Conservation (phyloP, 1,140 invertebrate genomes). For the Archivesica marissinica region DNA sequence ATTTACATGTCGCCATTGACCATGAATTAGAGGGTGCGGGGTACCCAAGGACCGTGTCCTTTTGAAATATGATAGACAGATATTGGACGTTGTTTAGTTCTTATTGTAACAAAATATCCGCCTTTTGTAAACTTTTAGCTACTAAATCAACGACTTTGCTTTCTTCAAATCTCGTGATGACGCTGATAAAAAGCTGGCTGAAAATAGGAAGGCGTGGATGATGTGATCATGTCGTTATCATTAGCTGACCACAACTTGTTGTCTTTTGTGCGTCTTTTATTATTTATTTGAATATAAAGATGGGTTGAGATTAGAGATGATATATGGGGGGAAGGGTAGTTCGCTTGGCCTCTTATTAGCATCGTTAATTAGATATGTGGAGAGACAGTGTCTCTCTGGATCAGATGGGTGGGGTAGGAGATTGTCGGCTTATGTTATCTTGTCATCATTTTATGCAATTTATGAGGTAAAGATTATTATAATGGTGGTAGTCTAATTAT, state of each 20-base stretch:
- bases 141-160: conserved; percentile 14
- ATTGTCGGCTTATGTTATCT: not conserved
- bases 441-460: not conserved
- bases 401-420: not conserved
- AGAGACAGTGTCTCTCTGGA: not conserved
- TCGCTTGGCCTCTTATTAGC: not conserved
- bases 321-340: not conserved
- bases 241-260: conserved; percentile 12
- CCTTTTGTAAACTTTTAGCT: not conserved
- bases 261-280: not conserved
- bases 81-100: conserved; percentile 9
- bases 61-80: conserved; percentile 30
- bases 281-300: not conserved
- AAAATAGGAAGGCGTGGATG: not conserved
- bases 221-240: not conserved
- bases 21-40: conserved; percentile 2
- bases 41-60: not conserved
- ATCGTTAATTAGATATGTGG: not conserved
- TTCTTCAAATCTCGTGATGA: not conserved
- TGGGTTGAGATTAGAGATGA: conserved; percentile 14
- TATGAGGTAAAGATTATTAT: not conserved
- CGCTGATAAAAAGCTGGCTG: not conserved
- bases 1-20: not conserved
- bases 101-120: not conserved
- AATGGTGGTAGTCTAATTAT: too few relatives aligned